phyloP scores from a whole-genome alignment of 2,797 vertebrate species.

The Ptychadena robeensis region DNA sequence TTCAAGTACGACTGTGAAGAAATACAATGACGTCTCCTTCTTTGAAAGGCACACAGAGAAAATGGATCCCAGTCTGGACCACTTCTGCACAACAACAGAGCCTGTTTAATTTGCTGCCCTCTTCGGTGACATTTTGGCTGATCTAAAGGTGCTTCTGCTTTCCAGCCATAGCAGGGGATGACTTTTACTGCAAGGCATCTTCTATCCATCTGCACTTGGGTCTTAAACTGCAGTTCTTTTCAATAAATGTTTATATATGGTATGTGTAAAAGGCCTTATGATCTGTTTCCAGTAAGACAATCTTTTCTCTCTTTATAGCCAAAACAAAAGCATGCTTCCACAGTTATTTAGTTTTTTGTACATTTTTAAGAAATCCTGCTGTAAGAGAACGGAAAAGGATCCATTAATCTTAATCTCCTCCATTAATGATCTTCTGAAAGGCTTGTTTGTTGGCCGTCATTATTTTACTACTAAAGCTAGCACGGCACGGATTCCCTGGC shows the following conservation, averaged over 20 bases:
- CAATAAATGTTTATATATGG: slow-evolving; percentile 14
- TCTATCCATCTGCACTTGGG: slow-evolving; percentile 9
- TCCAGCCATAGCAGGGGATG: slow-evolving; percentile 23
- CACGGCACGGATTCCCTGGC: too few relatives aligned
- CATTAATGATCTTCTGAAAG: neutral
- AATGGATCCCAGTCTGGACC: slow-evolving; percentile 28
- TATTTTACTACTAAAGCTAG: neutral
- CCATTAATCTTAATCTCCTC: too few relatives aligned
- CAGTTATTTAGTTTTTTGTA: neutral
- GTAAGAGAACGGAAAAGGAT: neutral
- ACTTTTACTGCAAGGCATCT: slow-evolving; percentile 6
- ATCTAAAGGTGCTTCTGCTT: neutral
- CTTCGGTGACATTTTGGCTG: slow-evolving; percentile 13
- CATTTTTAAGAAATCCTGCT: neutral
- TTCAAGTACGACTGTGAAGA: slow-evolving; percentile 95
- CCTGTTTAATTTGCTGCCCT: slow-evolving; percentile 25
- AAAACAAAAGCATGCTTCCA: neutral
- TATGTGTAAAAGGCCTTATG: slow-evolving; percentile 14
- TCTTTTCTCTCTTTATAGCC: neutral
- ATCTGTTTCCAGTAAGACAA: neutral
- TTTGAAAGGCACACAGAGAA: slow-evolving; percentile 62
- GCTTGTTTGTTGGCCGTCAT: too few relatives aligned
- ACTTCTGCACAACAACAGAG: slow-evolving; percentile 10
- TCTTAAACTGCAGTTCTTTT: neutral
- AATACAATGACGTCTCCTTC: slow-evolving; percentile 76